phyloP scores from a whole-genome alignment of 2,113 vertebrate species.

The Ptyas mucosa region DNA sequence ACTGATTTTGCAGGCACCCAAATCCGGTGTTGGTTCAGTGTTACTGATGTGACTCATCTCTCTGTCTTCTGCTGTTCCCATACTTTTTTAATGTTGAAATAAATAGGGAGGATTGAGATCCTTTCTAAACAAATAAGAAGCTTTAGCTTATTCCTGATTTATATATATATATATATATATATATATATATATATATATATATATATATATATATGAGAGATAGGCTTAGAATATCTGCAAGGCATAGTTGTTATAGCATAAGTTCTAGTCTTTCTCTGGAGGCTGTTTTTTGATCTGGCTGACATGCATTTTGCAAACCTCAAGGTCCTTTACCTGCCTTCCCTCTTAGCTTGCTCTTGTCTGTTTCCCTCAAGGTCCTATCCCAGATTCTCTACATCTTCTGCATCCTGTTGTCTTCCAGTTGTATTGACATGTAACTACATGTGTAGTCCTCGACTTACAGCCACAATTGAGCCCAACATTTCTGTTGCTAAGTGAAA shows the following conservation, averaged over 20 bases:
- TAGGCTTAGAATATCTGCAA: not conserved
- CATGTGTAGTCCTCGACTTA: not conserved
- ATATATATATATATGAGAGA: no score
- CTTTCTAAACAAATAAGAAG: not conserved
- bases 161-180: no score
- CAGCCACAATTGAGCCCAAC: not conserved
- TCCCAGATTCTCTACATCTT: not conserved
- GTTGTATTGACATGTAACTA: not conserved
- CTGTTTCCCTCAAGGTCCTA: not conserved
- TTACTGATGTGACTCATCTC: not conserved
- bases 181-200: no score
- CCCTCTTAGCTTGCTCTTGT: not conserved
- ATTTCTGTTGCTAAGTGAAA: not conserved
- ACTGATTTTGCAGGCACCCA: not conserved
- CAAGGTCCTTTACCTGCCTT: not conserved
- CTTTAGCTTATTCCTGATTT: not conserved
- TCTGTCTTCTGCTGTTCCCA: not conserved
- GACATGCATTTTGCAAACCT: not conserved
- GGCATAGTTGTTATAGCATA: not conserved
- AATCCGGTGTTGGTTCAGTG: slow-evolving; percentile 12
- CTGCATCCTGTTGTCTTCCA: not conserved
- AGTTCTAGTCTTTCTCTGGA: not conserved
- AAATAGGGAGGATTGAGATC: not conserved
- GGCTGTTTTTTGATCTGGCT: not conserved
- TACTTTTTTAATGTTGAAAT: not conserved